These are phyloP conservation scores for Parnassius apollo DNA, from an alignment of 2,888 invertebrate species.

Conservation along the genomic window DNA sequence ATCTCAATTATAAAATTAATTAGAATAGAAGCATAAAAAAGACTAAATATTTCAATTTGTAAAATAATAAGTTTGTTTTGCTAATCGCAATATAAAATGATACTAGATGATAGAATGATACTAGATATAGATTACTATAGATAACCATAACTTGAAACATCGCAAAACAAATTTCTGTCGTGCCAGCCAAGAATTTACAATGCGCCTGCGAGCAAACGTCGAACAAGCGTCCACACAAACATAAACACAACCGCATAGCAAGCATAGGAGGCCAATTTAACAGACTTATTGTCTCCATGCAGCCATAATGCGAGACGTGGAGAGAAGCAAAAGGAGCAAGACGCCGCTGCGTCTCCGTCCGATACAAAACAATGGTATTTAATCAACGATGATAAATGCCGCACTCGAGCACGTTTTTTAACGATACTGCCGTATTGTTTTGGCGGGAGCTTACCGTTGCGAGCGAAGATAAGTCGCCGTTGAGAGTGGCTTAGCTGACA, in stretches of 20 bases:
- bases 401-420: slow-evolving; percentile 80
- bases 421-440: slow-evolving; percentile 79
- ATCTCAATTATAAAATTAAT: too few species aligned
- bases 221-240: slow-evolving; percentile 58
- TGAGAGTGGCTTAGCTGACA: slow-evolving; percentile 80
- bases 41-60: too few species aligned
- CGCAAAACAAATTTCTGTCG: slow-evolving; percentile 47
- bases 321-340: slow-evolving; percentile 69
- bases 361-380: slow-evolving; percentile 81
- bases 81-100: not conserved
- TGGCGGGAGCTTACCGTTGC: slow-evolving; percentile 78
- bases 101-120: too few species aligned
- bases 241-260: slow-evolving; percentile 67
- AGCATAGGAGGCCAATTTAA: slow-evolving; percentile 77
- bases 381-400: slow-evolving; percentile 81
- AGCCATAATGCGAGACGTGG: slow-evolving; percentile 73
- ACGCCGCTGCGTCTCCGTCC: slow-evolving; percentile 61
- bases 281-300: slow-evolving; percentile 79
- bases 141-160: slow-evolving; percentile 16
- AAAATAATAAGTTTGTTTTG: too few species aligned
- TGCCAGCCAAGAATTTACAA: slow-evolving; percentile 53
- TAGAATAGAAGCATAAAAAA: too few species aligned
- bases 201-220: slow-evolving; percentile 45
- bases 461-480: slow-evolving; percentile 77
- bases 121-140: too few species aligned